Base-by-base conservation (phyloP, 2,113 vertebrate genomes). In the Oriolus oriolus region DNA sequence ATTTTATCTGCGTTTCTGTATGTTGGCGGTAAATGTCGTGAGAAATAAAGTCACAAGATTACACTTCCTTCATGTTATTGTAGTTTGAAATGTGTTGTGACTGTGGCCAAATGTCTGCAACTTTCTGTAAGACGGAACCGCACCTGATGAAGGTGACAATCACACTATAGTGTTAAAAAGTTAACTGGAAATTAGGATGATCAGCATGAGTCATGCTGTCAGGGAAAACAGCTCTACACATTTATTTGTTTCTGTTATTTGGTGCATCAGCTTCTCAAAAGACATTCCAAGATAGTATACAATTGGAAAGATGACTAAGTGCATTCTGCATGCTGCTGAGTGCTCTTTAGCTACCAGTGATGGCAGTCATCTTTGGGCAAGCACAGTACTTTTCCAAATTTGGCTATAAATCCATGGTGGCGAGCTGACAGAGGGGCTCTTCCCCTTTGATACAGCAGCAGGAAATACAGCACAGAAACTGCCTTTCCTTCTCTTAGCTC, bases 101-200 rank as follows among this genome's bases (percentile, higher is more conserved):
- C 52, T 95, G 71, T 96, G 94, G 88, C 84, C 96, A 96, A 61
- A 24, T 89, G 47, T 73, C 95, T 97, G 93, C 96, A 96, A 96
- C 88, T 97, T 97, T 97, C 96, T 97, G 59, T 96, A 97, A 95
- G 90, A 96, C 95, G 90, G 89, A 95, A 91, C 95, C 89, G 87
- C 68, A 91, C 89, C 91, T 87, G n/a, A 84, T 93, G 93, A 91
- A 96, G 76, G 90, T 91, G 92, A 93, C 68, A 96, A 91, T 95
- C 94, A 87, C 90, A 87, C 74, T 77, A 59, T 65, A 79, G 88
- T 92, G 83, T 87, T 83, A 60, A 47, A 96, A 97, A 95, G 93
- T 94, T 95, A 93, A 91, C 95, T 87, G 95, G 97, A 84, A 89
- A 97, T 94, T 80, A 93, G 71, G 80, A 83, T 93, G 90, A 95